Evolutionary conservation across 1,140 invertebrate genomes (phyloP), one percentile per base, ranked within the genome.

Genomic region (Drosophila dunni): DNA sequence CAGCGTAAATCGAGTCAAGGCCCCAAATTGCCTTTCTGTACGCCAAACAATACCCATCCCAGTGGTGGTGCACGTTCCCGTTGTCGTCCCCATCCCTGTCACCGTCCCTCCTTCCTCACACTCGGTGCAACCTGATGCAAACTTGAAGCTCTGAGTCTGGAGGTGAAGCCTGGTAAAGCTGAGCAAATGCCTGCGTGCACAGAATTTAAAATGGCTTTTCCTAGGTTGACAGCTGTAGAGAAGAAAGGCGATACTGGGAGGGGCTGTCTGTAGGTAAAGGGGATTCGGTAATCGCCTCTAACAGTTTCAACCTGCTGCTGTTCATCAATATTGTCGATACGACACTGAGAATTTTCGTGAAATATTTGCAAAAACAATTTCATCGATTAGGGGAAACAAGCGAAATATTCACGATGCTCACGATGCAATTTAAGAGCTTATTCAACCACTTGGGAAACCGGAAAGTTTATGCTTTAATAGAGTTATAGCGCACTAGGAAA

Each of bases 171-270:
- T 7, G 42, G 7, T 7, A 13, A 13, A 56, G 40, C 13, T 50
- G 24, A 50, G 63, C 66, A 33, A 53, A 42, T 50, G 72, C 54
- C 65, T 75, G 70, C 79, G 79, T 82, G 79, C 68, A 64, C 73
- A 64, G 80, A 83, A 83, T 83, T 79, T 83, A 51, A 83, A 79
- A 73, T 66, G 67, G 44, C 60, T 83, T 29, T 29, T 29, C 24
- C 24, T 29, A 29, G 24, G 24, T 29, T 29, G 76, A 81, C 80
- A 76, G 17, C 17, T 4, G 8, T 20, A 38, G 15, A 40, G 17
- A 9, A 33, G 40, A 20, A 8, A 44, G 15, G 17, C 17, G 17
- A 20, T 1, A 2, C 17, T 20, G 17, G 17, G 1, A 20, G 17
- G 17, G 17, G 17, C 17, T 2, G 48, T n/a, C 11, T 24, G 20